These are phyloP conservation scores for Menidia menidia DNA, from an alignment of 2,797 vertebrate genomes.

Conservation along the genomic window DNA sequence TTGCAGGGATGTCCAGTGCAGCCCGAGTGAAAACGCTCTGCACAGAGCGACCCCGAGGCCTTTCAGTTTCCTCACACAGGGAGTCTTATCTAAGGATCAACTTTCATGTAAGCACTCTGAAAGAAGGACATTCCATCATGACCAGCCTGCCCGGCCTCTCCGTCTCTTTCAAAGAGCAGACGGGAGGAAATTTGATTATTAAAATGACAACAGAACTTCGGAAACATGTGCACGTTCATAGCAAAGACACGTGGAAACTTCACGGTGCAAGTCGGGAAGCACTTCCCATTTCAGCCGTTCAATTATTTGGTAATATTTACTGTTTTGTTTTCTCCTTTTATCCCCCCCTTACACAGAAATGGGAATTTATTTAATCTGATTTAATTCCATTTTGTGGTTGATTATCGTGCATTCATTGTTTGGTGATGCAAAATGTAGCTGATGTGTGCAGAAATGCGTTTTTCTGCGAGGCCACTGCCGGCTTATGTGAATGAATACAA, in stretches of 20 bases:
- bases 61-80: constrained; percentile 75
- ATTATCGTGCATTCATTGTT: constrained; percentile 40
- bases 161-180: constrained; percentile 20
- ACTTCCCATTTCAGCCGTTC: too few species aligned
- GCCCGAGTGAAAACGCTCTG: constrained; percentile 74
- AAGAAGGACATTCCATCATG: constrained; percentile 72
- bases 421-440: constrained; percentile 59
- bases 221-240: constrained; percentile 16
- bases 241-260: constrained; percentile 7
- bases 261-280: neutral
- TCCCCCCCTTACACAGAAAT: neutral
- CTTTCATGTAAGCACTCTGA: constrained; percentile 77
- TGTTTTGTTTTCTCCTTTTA: too few species aligned
- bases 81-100: constrained; percentile 80
- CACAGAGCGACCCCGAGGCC: constrained; percentile 67
- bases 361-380: constrained; percentile 36
- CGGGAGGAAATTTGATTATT: constrained; percentile 45
- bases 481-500: constrained; percentile 67
- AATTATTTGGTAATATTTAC: constrained; percentile 34
- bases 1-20: constrained; percentile 35
- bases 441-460: constrained; percentile 61
- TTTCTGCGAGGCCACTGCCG: constrained; percentile 25
- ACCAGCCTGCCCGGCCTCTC: constrained; percentile 30
- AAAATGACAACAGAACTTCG: constrained; percentile 15
- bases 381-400: constrained; percentile 5